Evolutionary conservation across 2,888 invertebrate species (phyloP).

Genomic region (Muschampia plurimacula): DNA sequence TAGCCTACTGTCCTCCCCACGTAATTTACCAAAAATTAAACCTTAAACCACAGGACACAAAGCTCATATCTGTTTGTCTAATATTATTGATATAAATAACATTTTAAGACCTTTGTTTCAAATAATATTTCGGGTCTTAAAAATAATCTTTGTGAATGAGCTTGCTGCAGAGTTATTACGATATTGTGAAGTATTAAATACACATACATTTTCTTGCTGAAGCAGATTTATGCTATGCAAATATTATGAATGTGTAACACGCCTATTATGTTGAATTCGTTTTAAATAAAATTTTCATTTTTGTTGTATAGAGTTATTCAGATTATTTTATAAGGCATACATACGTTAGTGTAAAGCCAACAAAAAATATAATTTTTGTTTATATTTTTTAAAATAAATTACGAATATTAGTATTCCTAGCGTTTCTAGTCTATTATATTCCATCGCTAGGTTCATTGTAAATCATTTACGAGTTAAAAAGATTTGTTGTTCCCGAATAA

Average conservation of each 20-base stretch:
- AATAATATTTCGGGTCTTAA: constrained; percentile 27
- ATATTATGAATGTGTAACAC: not conserved
- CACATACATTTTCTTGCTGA: constrained; percentile 20
- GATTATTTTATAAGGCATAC: too few relatives aligned
- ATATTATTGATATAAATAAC: constrained; percentile 26
- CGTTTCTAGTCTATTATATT: not conserved
- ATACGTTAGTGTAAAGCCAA: not conserved
- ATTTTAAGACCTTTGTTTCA: constrained; percentile 32
- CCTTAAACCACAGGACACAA: not conserved
- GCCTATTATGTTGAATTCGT: not conserved
- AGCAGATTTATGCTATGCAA: constrained; percentile 3
- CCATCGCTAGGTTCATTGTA: not conserved
- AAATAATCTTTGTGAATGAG: constrained; percentile 14
- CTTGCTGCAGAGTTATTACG: not conserved
- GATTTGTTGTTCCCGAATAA: not conserved
- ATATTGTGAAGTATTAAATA: constrained; percentile 23
- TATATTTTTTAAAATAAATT: not conserved
- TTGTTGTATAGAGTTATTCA: too few relatives aligned
- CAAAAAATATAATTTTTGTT: not conserved
- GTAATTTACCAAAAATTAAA: constrained; percentile 11
- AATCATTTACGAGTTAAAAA: not conserved
- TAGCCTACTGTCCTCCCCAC: not conserved
- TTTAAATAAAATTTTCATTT: not conserved
- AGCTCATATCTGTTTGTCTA: not conserved
- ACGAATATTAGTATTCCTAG: not conserved